These are phyloP conservation scores for Neosalanx taihuensis DNA, from an alignment of 2,797 vertebrate genomes.

Conservation along the genomic window DNA sequence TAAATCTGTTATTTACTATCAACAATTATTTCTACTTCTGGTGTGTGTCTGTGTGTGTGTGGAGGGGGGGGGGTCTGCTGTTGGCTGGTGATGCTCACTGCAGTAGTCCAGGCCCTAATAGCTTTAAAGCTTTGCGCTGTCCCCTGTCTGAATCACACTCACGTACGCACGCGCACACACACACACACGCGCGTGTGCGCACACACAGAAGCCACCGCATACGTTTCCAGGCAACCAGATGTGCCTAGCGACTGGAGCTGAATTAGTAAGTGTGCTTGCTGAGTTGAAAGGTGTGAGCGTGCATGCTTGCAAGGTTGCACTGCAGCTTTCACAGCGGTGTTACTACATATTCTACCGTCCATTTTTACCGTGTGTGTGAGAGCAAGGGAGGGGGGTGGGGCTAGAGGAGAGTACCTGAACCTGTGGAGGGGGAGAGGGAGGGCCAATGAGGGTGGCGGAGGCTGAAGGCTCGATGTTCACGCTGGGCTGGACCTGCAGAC, in stretches of 20 bases:
- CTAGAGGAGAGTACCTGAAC: conserved; percentile 68
- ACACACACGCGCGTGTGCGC: background rate
- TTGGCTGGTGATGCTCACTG: background rate
- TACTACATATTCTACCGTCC: background rate
- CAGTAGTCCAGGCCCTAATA: background rate
- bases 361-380: background rate
- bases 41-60: background rate
- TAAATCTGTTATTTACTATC: background rate
- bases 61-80: background rate
- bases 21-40: background rate
- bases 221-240: conserved; percentile 60
- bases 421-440: conserved; percentile 26
- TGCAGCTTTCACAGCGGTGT: background rate
- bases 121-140: background rate
- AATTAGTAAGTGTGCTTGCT: conserved; percentile 18
- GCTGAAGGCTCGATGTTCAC: conserved; percentile 79
- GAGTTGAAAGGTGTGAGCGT: conserved; percentile 18
- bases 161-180: background rate
- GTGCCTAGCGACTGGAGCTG: conserved; percentile 38
- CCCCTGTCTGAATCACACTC: conserved; percentile 7
- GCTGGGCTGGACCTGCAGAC: conserved; percentile 75
- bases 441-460: conserved; percentile 20
- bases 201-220: conserved; percentile 31
- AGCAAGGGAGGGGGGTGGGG: no score
- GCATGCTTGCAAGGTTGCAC: background rate